Base-by-base conservation (phyloP, 2,888 invertebrate genomes). In the Melanargia galathea region DNA sequence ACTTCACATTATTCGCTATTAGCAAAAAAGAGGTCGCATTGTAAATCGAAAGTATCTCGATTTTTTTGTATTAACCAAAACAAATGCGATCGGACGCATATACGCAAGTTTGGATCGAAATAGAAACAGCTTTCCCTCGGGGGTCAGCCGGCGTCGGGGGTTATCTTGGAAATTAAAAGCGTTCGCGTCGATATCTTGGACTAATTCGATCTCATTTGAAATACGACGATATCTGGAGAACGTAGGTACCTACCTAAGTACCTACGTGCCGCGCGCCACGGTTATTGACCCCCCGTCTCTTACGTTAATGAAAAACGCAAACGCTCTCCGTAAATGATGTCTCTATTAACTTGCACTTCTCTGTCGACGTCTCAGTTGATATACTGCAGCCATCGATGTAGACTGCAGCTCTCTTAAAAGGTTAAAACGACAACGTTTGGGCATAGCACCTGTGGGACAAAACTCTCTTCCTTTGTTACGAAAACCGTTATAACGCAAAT, bases 81-180 rank as follows among this genome's bases (percentile, higher is more conserved):
- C 69, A 73, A 71, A 71, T 68, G 64, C 49, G 67, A 70, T 70
- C 68, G 61, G 65, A 70, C 65, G 35, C 60, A 64, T 65, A 61
- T 65, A 61, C 66, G 71, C 71, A 73, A 60, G 63, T 68, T 65
- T 60, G 68, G 74, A 75, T 76, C 72, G 72, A 73, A 75, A 73
- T 69, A 71, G 68, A 73, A 77, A 73, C 73, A 70, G 70, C 71
- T 68, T 67, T 79, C 76, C 77, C 76, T 76, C 76, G 73, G 71
- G 78, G 85, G 81, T 85, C 83, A 77, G 68, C 68, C 72, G 74
- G 80, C 87, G 84, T 89, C 86, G 69, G 82, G 81, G 87, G 89
- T 88, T 90, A 90, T 87, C 87, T 77, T 70, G 60, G 68, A 80
- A 84, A 88, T 85, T 86, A 87, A 87, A 83, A 85, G 84, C 85